Conservation (phyloP, 2,888 invertebrate species). For the Perizoma flavofasciatum region DNA sequence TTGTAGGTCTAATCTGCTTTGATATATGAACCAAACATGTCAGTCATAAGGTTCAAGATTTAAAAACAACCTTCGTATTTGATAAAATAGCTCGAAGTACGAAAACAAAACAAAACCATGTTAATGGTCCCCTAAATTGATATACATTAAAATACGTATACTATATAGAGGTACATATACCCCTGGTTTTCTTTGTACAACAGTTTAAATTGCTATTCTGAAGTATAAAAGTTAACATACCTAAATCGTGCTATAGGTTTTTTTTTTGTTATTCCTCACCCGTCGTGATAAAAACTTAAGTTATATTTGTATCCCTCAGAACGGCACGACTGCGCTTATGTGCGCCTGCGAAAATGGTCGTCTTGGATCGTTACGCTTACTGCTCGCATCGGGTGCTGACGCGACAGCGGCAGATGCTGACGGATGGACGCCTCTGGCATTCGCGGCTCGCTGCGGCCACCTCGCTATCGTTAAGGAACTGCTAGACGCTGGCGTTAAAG, state of each 20-base stretch:
- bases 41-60: too few relatives aligned
- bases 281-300: not conserved
- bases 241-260: not conserved
- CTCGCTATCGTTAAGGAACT: conserved; percentile 91
- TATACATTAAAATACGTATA: too few relatives aligned
- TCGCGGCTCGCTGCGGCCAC: conserved; percentile 95
- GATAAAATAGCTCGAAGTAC: too few relatives aligned
- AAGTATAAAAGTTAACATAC: not conserved
- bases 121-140: not conserved
- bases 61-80: not conserved
- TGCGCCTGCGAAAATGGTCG: conserved; percentile 95
- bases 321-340: conserved; percentile 97
- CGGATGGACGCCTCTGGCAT: conserved; percentile 95
- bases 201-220: too few relatives aligned
- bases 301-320: conserved; percentile 76
- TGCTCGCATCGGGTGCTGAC: conserved; percentile 96
- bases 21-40: not conserved
- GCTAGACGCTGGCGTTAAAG: conserved; percentile 91
- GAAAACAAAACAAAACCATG: not conserved
- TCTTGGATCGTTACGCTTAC: conserved; percentile 90
- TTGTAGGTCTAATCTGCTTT: not conserved
- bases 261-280: too few relatives aligned
- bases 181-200: too few relatives aligned
- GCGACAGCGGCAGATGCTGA: conserved; percentile 96
- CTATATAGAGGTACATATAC: too few relatives aligned